phyloP scores from a whole-genome alignment of 2,113 vertebrate species.

The Bos javanicus region DNA sequence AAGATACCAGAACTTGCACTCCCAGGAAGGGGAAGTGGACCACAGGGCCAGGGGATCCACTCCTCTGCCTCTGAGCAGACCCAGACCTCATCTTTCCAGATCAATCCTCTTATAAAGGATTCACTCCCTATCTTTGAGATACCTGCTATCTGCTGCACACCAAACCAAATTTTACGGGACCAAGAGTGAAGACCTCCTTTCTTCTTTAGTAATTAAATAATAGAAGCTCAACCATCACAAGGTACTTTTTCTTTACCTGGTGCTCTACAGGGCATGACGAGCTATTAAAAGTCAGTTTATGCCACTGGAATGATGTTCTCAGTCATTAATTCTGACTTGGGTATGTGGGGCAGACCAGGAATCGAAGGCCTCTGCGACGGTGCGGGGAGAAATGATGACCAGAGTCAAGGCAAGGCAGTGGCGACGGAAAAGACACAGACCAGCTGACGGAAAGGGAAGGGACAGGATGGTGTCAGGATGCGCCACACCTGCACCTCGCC shows the following conservation, averaged over 20 bases:
- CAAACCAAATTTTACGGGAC: not conserved
- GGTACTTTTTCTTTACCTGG: not conserved
- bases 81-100: not conserved
- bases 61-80: not conserved
- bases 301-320: not conserved
- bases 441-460: rapidly evolving
- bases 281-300: not conserved
- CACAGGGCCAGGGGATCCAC: not conserved
- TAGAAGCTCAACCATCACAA: not conserved
- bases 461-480: not conserved
- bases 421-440: not conserved
- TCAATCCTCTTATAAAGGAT: not conserved
- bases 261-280: not conserved
- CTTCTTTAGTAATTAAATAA: not conserved
- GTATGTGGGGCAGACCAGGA: not conserved
- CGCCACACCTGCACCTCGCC: not conserved
- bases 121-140: not conserved
- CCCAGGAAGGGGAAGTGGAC: not conserved
- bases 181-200: not conserved
- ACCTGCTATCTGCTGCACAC: not conserved
- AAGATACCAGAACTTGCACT: not conserved
- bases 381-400: not conserved
- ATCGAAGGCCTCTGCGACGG: rapidly evolving
- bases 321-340: not conserved
- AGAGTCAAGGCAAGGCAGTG: not conserved